A percentile compares a stretch with the other conserved stretches of the same genome.
Conservation (phyloP, 2,888 invertebrate species). For the Danaus chrysippus region DNA sequence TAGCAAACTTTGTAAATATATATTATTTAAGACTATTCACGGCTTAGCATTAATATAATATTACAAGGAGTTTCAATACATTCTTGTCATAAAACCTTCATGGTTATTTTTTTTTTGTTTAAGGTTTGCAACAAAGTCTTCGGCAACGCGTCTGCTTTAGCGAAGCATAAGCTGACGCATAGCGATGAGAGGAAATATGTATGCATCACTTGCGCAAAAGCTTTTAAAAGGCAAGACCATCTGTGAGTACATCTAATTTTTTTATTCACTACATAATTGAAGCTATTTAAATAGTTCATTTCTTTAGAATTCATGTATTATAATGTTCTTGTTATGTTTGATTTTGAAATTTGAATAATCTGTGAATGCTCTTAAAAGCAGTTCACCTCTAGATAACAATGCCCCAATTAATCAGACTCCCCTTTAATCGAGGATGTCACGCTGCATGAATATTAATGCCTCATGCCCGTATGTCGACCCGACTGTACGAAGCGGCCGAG, state of each 20-base stretch:
- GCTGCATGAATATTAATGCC: conserved; percentile 61
- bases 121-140: conserved; percentile 98
- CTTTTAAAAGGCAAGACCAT: conserved; percentile 99
- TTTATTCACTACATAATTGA: no score
- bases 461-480: conserved; percentile 42
- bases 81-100: conserved; percentile 2
- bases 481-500: conserved; percentile 34
- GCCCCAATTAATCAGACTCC: conserved; percentile 34
- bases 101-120: conserved; percentile 41
- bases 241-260: conserved; percentile 84
- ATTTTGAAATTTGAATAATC: no score
- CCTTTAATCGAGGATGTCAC: conserved; percentile 49
- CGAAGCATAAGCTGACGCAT: conserved; percentile 98
- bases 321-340: no score
- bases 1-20: background rate
- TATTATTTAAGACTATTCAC: background rate
- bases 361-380: background rate
- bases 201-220: conserved; percentile 97
- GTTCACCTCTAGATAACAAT: conserved; percentile 4
- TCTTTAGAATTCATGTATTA: no score
- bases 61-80: background rate
- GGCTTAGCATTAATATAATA: background rate
- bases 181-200: conserved; percentile 98
- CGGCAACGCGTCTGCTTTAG: conserved; percentile 97
- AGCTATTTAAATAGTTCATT: no score